phyloP scores from a whole-genome alignment of 2,888 invertebrate species.

The Apoda limacodes region DNA sequence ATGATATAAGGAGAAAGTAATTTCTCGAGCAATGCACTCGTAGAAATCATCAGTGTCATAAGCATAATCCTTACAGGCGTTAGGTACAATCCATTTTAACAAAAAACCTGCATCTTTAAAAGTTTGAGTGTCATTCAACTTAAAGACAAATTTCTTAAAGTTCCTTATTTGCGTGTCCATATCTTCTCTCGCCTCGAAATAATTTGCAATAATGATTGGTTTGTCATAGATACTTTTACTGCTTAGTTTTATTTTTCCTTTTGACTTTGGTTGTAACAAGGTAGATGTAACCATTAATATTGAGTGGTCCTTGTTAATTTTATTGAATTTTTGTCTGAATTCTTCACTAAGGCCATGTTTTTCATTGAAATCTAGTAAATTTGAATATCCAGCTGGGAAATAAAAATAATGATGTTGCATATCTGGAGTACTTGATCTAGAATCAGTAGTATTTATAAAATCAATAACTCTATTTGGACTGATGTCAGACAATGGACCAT shows the following conservation, averaged over 20 bases:
- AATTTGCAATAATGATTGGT: conserved; percentile 73
- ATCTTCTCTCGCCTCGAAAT: conserved; percentile 68
- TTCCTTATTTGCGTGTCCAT: conserved; percentile 45
- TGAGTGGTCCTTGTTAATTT: conserved; percentile 31
- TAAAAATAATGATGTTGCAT: conserved; percentile 53
- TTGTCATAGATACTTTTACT: no score
- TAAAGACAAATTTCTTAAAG: conserved; percentile 39
- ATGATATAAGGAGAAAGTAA: conserved; percentile 69
- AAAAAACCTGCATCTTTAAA: conserved; percentile 34
- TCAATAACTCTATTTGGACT: conserved; percentile 56
- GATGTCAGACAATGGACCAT: conserved; percentile 51
- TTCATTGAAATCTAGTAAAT: conserved; percentile 25
- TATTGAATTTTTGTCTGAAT: conserved; percentile 26
- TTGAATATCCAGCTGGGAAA: conserved; percentile 28
- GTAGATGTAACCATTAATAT: conserved; percentile 43
- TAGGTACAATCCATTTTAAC: conserved; percentile 32
- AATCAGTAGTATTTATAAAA: conserved; percentile 56
- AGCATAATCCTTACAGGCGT: conserved; percentile 33
- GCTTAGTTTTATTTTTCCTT: conserved; percentile 64
- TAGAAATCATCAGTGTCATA: conserved; percentile 57
- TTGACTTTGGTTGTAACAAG: conserved; percentile 59
- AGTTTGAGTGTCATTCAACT: no score
- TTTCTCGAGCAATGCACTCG: conserved; percentile 66
- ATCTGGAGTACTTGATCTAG: conserved; percentile 54
- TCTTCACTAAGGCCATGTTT: conserved; percentile 31